A percentile compares a stretch with the other conserved stretches of the same genome.
Conservation (phyloP, 64 coral and sea anemone genomes). For the Trachythela sp. region DNA sequence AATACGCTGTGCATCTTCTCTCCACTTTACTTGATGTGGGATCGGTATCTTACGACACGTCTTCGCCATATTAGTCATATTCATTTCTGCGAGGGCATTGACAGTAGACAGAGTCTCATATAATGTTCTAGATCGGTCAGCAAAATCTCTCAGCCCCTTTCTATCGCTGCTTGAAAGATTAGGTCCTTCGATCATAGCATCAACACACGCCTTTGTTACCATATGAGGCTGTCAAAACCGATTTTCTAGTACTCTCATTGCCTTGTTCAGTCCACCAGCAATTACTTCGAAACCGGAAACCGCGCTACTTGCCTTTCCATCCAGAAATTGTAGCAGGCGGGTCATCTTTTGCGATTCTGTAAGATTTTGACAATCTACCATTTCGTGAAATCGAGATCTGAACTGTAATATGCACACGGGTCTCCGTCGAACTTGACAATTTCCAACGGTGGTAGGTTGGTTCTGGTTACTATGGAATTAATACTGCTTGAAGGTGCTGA, state of each 20-base stretch:
- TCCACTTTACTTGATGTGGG: background rate
- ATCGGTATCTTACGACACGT: background rate
- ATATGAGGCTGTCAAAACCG: background rate
- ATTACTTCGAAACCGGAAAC: constrained; percentile 20
- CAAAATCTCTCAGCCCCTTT: background rate
- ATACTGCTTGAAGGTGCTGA: background rate
- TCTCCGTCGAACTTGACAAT: constrained; percentile 61
- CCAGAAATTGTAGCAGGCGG: constrained; percentile 52
- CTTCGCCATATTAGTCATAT: constrained; percentile 13
- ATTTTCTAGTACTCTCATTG: constrained; percentile 14
- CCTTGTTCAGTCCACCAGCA: constrained; percentile 11
- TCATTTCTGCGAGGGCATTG: background rate
- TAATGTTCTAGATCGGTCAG: background rate
- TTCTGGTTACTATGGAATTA: constrained; percentile 33
- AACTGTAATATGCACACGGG: constrained; percentile 57
- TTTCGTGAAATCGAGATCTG: constrained; percentile 51
- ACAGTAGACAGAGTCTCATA: background rate
- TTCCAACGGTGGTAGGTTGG: constrained; percentile 43
- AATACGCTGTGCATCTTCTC: background rate
- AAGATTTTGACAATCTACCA: constrained; percentile 30
- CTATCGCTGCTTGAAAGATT: constrained; percentile 15
- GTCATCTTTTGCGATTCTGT: constrained; percentile 49
- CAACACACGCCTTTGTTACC: constrained; percentile 19
- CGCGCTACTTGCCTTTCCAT: constrained; percentile 44
- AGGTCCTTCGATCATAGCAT: constrained; percentile 21